These are phyloP conservation scores for Grantiella picta DNA, from an alignment of 2,113 vertebrate species.

Conservation along the genomic window DNA sequence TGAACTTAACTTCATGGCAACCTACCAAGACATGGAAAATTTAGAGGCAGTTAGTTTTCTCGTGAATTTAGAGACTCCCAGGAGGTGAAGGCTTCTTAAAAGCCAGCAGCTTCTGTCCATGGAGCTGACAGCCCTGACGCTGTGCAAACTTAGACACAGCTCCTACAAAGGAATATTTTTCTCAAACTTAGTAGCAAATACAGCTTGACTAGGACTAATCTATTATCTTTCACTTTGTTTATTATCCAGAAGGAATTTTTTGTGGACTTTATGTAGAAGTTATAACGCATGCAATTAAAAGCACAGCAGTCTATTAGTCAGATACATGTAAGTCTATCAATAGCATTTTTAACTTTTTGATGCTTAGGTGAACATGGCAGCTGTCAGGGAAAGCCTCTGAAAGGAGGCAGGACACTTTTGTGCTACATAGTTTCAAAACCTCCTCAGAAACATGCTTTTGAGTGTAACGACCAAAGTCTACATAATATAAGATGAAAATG, in stretches of 20 bases:
- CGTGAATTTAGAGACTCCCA: neutral
- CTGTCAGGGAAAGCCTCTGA: neutral
- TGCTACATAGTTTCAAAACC: neutral
- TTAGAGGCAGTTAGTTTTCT: neutral
- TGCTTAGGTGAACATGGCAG: neutral
- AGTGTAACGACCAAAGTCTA: neutral
- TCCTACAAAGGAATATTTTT: neutral
- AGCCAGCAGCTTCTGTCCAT: neutral
- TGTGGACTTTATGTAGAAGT: neutral
- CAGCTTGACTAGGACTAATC: neutral
- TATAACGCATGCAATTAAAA: neutral
- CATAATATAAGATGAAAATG: neutral
- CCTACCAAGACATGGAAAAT: neutral
- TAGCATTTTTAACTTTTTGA: neutral
- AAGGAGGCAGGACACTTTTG: neutral
- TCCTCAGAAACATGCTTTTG: neutral
- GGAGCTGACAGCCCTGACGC: neutral
- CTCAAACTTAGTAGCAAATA: neutral
- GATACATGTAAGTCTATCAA: neutral
- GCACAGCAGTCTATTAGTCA: neutral
- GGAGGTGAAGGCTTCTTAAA: neutral
- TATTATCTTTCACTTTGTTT: neutral
- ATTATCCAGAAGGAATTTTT: neutral
- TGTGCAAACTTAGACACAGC: neutral
- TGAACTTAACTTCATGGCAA: neutral